phyloP scores from a whole-genome alignment of 2,888 invertebrate genomes.

The Cephonodes hylas region DNA sequence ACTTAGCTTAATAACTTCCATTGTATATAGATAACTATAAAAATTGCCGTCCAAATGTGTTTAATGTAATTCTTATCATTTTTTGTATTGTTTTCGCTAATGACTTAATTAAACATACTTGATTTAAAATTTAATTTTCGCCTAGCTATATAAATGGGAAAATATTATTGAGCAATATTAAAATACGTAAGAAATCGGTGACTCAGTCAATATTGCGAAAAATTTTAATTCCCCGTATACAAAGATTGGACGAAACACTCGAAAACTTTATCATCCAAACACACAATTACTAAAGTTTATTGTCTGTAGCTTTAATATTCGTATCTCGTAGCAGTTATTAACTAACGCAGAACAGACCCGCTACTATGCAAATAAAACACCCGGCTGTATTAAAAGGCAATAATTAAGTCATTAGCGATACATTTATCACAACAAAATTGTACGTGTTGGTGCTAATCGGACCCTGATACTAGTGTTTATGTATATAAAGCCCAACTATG shows the following conservation, averaged over 20 bases:
- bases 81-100: constrained; percentile 13
- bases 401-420: background rate
- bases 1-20: constrained; percentile 33
- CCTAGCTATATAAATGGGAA: too few species aligned
- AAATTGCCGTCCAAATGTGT: constrained; percentile 69
- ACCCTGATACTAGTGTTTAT: constrained; percentile 51
- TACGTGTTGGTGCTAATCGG: constrained; percentile 63
- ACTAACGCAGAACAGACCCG: too few species aligned
- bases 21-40: constrained; percentile 31
- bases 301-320: too few species aligned
- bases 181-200: too few species aligned
- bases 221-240: too few species aligned
- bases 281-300: too few species aligned
- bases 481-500: constrained; percentile 52
- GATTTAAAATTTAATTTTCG: too few species aligned
- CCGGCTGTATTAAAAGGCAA: background rate
- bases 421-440: background rate
- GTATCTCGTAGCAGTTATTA: too few species aligned
- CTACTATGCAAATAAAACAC: background rate
- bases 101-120: constrained; percentile 1
- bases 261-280: too few species aligned
- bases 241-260: too few species aligned
- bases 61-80: constrained; percentile 21
- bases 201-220: too few species aligned
- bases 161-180: too few species aligned